phyloP scores from a whole-genome alignment of 1,140 invertebrate genomes.

The Rhopalosiphum maidis region DNA sequence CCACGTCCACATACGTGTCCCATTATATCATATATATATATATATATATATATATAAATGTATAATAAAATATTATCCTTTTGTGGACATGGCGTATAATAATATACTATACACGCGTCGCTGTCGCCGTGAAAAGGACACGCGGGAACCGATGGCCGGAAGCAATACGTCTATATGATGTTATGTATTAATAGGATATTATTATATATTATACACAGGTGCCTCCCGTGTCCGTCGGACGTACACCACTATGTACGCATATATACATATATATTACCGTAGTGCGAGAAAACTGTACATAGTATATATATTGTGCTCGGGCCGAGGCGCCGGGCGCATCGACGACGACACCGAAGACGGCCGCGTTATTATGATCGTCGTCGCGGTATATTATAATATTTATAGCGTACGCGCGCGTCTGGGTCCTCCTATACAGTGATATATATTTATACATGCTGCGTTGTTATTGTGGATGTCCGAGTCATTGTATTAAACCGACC shows the following conservation, averaged over 20 bases:
- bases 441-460: neutral
- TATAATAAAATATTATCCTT: neutral
- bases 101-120: neutral
- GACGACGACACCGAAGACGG: neutral
- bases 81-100: conserved; percentile 7
- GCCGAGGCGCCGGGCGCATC: neutral
- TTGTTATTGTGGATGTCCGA: neutral
- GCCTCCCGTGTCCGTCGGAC: neutral
- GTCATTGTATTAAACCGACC: neutral
- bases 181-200: neutral
- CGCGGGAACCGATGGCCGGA: conserved; percentile 55
- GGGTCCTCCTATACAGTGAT: neutral
- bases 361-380: neutral
- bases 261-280: neutral
- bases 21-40: neutral
- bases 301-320: neutral
- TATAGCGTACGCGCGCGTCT: neutral
- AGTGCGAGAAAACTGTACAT: neutral
- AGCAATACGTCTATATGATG: neutral
- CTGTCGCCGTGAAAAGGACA: neutral
- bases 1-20: conserved; percentile 28
- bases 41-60: neutral
- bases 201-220: neutral
- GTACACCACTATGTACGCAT: neutral
- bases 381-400: neutral